Percentiles rank a stretch among this genome's conserved stretches.
These are phyloP conservation scores for Spodoptera picta DNA, from an alignment of 2,888 invertebrate genomes.

Conservation along the genomic window DNA sequence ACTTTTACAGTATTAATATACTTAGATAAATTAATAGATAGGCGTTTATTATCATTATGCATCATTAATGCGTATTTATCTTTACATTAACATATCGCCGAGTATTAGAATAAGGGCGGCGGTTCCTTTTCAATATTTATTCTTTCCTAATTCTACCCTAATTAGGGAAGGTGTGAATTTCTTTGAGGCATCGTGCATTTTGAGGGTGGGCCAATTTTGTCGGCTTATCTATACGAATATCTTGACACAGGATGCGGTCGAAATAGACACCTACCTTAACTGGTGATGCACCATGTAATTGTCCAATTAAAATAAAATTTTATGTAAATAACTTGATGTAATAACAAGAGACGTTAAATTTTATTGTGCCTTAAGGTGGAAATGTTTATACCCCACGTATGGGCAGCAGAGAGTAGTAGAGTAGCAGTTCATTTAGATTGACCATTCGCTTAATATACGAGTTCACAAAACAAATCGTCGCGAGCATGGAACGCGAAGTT, in stretches of 20 bases:
- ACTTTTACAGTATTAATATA: slow-evolving; percentile 32
- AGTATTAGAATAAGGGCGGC: slow-evolving; percentile 66
- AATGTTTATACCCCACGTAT: slow-evolving; percentile 48
- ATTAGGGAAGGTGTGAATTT: slow-evolving; percentile 88
- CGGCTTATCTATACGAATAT: slow-evolving; percentile 76
- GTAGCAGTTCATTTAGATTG: slow-evolving; percentile 19
- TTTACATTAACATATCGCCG: slow-evolving; percentile 65
- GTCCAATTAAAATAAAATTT: slow-evolving; percentile 86
- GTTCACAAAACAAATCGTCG: slow-evolving; percentile 16
- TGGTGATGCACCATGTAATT: slow-evolving; percentile 82
- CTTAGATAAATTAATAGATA: slow-evolving; percentile 55
- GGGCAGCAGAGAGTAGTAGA: background rate
- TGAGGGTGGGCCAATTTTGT: slow-evolving; percentile 80
- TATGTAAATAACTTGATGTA: slow-evolving; percentile 77
- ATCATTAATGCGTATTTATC: slow-evolving; percentile 78
- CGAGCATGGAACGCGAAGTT: slow-evolving; percentile 10
- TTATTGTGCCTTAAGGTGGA: slow-evolving; percentile 48
- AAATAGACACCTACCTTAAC: slow-evolving; percentile 74
- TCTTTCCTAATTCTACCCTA: slow-evolving; percentile 81
- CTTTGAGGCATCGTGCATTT: slow-evolving; percentile 76
- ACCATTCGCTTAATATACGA: slow-evolving; percentile 15
- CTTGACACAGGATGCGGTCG: slow-evolving; percentile 79
- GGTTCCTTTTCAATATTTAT: slow-evolving; percentile 78
- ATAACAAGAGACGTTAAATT: slow-evolving; percentile 55
- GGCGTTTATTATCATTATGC: slow-evolving; percentile 68